A percentile compares a stretch with the other conserved stretches of the same genome.
Conservation (phyloP, 2,797 vertebrate species). For the Fringilla coelebs region DNA sequence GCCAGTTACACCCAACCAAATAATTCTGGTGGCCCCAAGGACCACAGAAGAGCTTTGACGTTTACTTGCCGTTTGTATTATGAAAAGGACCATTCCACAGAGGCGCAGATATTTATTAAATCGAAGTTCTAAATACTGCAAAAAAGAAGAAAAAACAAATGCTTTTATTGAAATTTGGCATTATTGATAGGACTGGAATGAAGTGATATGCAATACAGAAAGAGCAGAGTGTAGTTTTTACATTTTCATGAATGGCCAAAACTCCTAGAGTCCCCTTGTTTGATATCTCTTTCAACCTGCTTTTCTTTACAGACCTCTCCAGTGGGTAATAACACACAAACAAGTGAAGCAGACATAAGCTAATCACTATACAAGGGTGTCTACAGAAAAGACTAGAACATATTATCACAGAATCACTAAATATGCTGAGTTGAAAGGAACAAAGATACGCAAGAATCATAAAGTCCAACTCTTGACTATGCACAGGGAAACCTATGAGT, state of each 20-base stretch:
- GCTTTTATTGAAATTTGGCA: neutral
- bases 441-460: neutral
- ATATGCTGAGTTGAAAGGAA: neutral
- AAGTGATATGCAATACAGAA: neutral
- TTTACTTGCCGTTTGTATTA: constrained; percentile 90
- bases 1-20: neutral
- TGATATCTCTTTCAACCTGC: neutral
- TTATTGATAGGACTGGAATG: neutral
- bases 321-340: neutral
- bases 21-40: neutral
- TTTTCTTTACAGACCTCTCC: neutral
- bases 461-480: neutral
- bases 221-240: neutral
- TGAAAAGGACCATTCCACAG: constrained; percentile 87
- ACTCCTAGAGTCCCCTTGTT: neutral
- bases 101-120: constrained; percentile 88
- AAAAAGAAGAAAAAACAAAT: constrained; percentile 31
- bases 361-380: accelerated
- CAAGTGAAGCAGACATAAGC: neutral
- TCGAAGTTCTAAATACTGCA: constrained; percentile 91
- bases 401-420: neutral
- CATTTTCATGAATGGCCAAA: neutral
- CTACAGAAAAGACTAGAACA: neutral
- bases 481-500: neutral
- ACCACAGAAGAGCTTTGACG: neutral